Evolutionary conservation across 2,888 invertebrate genomes (phyloP).

Genomic region (Erynnis tages): DNA sequence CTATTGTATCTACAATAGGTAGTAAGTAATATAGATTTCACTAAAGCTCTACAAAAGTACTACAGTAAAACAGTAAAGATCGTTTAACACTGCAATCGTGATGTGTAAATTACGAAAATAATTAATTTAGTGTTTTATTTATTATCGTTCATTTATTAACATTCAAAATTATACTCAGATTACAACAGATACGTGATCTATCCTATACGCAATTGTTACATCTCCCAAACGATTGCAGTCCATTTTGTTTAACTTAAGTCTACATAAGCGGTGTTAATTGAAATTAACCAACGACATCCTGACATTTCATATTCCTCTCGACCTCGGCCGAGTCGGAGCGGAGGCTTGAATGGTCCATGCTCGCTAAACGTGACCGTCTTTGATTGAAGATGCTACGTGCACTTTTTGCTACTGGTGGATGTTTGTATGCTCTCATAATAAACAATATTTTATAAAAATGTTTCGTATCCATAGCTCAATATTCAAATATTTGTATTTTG

Average conservation of each 20-base stretch:
- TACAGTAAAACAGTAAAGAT: too few relatives aligned
- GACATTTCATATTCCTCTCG: conserved; percentile 5
- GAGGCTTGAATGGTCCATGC: conserved; percentile 2
- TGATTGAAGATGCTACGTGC: conserved; percentile 1
- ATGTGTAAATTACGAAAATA: too few relatives aligned
- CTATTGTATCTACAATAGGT: too few relatives aligned
- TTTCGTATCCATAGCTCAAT: too few relatives aligned
- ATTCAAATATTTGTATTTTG: too few relatives aligned
- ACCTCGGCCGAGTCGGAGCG: conserved; percentile 1
- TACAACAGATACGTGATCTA: neutral
- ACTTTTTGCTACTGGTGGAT: conserved; percentile 3
- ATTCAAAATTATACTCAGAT: too few relatives aligned
- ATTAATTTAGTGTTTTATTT: too few relatives aligned
- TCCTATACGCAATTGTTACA: neutral
- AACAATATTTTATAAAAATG: too few relatives aligned
- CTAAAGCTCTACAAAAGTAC: too few relatives aligned
- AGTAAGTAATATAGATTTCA: too few relatives aligned
- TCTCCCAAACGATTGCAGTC: conserved; percentile 7
- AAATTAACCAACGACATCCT: conserved; percentile 18
- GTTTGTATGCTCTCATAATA: neutral
- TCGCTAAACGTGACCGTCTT: conserved; percentile 8
- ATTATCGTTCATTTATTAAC: too few relatives aligned
- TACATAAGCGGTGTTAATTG: conserved; percentile 13
- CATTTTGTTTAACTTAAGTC: conserved; percentile 13
- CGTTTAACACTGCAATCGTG: too few relatives aligned